Conservation (phyloP, 2,888 invertebrate species). For the Cabera pusaria region DNA sequence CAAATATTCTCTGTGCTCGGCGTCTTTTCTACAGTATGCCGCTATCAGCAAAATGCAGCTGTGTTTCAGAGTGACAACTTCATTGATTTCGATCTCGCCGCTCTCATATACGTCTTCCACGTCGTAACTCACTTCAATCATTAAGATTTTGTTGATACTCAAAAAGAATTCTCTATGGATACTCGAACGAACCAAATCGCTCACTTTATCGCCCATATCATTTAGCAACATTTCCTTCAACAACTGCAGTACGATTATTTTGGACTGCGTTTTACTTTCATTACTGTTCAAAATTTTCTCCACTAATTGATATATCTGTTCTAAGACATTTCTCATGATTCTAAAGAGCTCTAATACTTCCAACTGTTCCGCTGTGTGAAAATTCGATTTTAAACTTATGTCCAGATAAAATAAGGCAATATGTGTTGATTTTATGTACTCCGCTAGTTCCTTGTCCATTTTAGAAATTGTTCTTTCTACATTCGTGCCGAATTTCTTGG, state of each 20-base stretch:
- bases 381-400: slow-evolving; percentile 45
- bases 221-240: slow-evolving; percentile 47
- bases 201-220: slow-evolving; percentile 49
- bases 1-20: slow-evolving; percentile 57
- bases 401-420: slow-evolving; percentile 51
- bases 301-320: slow-evolving; percentile 42
- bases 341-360: slow-evolving; percentile 37
- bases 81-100: slow-evolving; percentile 58
- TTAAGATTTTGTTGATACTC: slow-evolving; percentile 55
- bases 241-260: slow-evolving; percentile 46
- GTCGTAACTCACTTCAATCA: slow-evolving; percentile 42
- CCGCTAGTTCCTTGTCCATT: slow-evolving; percentile 34
- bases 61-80: slow-evolving; percentile 52
- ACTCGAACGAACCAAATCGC: slow-evolving; percentile 41
- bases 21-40: slow-evolving; percentile 57
- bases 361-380: slow-evolving; percentile 39
- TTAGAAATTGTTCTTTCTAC: too few species aligned
- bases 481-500: background rate
- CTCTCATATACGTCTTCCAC: slow-evolving; percentile 52
- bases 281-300: slow-evolving; percentile 44
- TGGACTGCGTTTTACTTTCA: slow-evolving; percentile 42
- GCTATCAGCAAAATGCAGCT: slow-evolving; percentile 58
- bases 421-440: slow-evolving; percentile 44
- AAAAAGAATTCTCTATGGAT: slow-evolving; percentile 58
- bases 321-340: slow-evolving; percentile 41